Evolutionary conservation across 2,113 vertebrate genomes (phyloP).

Genomic region (Shinisaurus crocodilurus): DNA sequence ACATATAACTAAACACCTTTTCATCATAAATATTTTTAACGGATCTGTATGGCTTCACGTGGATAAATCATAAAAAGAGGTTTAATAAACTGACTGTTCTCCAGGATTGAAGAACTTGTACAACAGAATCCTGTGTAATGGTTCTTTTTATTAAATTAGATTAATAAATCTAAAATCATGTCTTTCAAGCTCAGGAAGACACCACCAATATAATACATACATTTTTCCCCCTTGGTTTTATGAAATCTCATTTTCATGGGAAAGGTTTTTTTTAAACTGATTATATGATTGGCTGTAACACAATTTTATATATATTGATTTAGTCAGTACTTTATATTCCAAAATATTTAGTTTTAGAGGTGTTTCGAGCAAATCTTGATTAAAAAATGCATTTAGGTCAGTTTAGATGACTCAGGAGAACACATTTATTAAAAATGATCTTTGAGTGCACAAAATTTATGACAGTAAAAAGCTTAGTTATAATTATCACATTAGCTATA

Average conservation of each 20-base stretch:
- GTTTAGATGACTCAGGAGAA: conserved; percentile 6
- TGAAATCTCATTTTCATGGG: background rate
- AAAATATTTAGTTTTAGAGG: background rate
- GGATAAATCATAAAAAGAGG: background rate
- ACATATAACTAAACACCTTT: background rate
- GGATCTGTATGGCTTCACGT: background rate
- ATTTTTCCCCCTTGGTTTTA: background rate
- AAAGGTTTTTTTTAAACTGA: background rate
- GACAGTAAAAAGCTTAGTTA: background rate
- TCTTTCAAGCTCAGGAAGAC: background rate
- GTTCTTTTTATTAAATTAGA: background rate
- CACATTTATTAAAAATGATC: conserved; percentile 7
- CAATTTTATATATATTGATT: background rate
- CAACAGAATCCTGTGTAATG: background rate
- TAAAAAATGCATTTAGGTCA: background rate
- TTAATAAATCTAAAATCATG: background rate
- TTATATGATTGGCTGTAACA: background rate
- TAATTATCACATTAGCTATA: background rate
- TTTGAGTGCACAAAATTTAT: background rate
- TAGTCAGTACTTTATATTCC: background rate
- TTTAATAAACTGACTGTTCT: conserved; percentile 3
- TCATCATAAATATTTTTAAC: conserved; percentile 1
- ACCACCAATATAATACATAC: no score
- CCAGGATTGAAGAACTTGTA: background rate
- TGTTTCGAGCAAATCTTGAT: background rate